Evolutionary conservation across 2,113 vertebrate genomes (phyloP), one percentile per base, ranked within the genome.

Genomic region (Chamaetylas fuelleborni): DNA sequence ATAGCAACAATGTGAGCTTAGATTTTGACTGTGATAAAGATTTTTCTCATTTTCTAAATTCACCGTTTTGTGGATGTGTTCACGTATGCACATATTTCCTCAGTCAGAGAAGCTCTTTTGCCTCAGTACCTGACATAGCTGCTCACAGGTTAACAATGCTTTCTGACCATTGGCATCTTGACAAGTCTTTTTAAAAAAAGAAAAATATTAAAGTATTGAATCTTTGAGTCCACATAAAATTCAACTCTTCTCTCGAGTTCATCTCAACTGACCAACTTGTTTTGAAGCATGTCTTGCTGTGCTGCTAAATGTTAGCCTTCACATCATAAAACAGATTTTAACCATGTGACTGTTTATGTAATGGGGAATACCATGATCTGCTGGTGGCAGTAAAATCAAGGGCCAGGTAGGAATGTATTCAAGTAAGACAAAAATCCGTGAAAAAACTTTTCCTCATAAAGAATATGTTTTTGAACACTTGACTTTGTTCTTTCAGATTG

Each of bases 321-420:
- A 66, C 54, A 38, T 66, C 0, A 1, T 53, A 67, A 66, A 90
- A 43, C 17, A 5, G 33, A 38, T 42, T 88, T 86, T 74, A 66
- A 43, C 19, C 0, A 0, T 45, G 14, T 56, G 34, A 29, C 12
- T 45, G n/a, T 45, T 19, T 45, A 40, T 34, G 15, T 40, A 33
- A 31, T 38, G 4, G 19, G 54, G 45, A 54, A 38, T 70, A 22
- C 13, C 42, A 19, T 33, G 29, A 42, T 78, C 64, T 78, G 9
- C n/a, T 65, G 40, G 23, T 48, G 53, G 70, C 38, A 48, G 24
- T 47, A 86, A 90, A 88, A 56, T 33, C 38, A 22, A 48, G 19
- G 8, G 9, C 19, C 61, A 36, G n/a, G 48, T 8, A 51, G 9
- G 8, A 86, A 60, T 26, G 14, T 74, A 43, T 58, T 74, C 51